Evolutionary conservation across 2,113 vertebrate genomes (phyloP).

Genomic region (Callospermophilus lateralis): DNA sequence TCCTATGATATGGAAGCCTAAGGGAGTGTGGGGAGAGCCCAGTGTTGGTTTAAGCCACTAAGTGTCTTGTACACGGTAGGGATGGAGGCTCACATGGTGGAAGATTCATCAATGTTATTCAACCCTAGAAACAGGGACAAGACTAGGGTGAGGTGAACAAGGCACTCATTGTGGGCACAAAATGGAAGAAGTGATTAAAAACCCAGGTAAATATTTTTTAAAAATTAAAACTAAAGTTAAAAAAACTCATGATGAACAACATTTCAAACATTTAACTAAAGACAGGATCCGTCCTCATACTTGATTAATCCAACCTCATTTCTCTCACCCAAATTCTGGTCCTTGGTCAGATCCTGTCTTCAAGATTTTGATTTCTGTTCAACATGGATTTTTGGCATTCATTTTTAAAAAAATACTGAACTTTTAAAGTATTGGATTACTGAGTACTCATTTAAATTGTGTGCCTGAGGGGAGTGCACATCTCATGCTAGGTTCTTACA

Average conservation of each 20-base stretch:
- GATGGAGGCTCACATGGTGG: not conserved
- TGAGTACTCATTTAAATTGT: not conserved
- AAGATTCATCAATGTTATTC: not conserved
- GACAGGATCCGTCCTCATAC: not conserved
- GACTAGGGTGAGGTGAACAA: slow-evolving; percentile 11
- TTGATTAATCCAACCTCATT: not conserved
- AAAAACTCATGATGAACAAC: slow-evolving; percentile 11
- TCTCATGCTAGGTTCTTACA: not conserved
- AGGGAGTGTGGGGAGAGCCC: not conserved
- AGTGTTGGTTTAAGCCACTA: not conserved
- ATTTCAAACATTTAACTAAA: not conserved
- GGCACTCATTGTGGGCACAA: slow-evolving; percentile 39
- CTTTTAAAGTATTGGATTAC: not conserved
- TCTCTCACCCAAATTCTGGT: not conserved
- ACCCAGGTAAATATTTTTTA: slow-evolving; percentile 16
- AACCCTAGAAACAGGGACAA: not conserved
- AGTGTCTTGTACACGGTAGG: not conserved
- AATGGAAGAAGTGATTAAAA: slow-evolving; percentile 28
- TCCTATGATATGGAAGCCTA: not conserved
- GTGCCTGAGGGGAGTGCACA: not conserved
- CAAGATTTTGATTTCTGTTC: slow-evolving; percentile 46
- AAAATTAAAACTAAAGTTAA: slow-evolving; percentile 16
- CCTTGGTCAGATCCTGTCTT: not conserved
- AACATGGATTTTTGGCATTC: not conserved
- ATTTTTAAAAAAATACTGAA: not conserved